Evolutionary conservation across 1,140 invertebrate genomes (phyloP).

Genomic region (Pygmarrhopalites habei): DNA sequence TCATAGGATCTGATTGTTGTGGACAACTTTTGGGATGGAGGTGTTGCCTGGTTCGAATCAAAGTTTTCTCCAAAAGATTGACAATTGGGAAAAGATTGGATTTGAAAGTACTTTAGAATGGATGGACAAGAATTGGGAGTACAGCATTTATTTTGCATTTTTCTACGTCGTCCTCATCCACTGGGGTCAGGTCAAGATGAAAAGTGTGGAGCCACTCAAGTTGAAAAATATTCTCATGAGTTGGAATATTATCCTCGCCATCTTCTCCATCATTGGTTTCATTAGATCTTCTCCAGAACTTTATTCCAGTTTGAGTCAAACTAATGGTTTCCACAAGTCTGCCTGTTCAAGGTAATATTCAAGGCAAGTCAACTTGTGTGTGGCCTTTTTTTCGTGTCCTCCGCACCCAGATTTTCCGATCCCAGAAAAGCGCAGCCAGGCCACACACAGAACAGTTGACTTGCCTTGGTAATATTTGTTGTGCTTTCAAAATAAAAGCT

Average conservation of each 20-base stretch:
- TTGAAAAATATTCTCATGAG: neutral
- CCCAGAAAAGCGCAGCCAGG: too few relatives aligned
- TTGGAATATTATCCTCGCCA: constrained; percentile 14
- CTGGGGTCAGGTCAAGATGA: neutral
- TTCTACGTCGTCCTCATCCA: constrained; percentile 6
- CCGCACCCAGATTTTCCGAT: too few relatives aligned
- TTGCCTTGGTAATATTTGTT: too few relatives aligned
- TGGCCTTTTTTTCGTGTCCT: too few relatives aligned
- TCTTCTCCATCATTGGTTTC: constrained; percentile 16
- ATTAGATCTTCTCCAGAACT: constrained; percentile 15
- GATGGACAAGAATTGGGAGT: neutral
- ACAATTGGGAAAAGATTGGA: neutral
- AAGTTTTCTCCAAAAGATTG: too few relatives aligned
- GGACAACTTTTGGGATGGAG: too few relatives aligned
- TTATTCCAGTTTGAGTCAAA: neutral
- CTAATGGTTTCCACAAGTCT: constrained; percentile 17
- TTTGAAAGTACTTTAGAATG: neutral
- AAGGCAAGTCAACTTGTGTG: too few relatives aligned
- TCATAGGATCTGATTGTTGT: too few relatives aligned
- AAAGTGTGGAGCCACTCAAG: neutral
- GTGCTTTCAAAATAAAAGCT: too few relatives aligned
- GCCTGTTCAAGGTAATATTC: constrained; percentile 12
- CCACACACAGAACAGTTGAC: too few relatives aligned
- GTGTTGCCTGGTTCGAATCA: too few relatives aligned
- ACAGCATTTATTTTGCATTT: neutral